phyloP scores from a whole-genome alignment of 2,113 vertebrate species.

The Clarias macrocephalus region DNA sequence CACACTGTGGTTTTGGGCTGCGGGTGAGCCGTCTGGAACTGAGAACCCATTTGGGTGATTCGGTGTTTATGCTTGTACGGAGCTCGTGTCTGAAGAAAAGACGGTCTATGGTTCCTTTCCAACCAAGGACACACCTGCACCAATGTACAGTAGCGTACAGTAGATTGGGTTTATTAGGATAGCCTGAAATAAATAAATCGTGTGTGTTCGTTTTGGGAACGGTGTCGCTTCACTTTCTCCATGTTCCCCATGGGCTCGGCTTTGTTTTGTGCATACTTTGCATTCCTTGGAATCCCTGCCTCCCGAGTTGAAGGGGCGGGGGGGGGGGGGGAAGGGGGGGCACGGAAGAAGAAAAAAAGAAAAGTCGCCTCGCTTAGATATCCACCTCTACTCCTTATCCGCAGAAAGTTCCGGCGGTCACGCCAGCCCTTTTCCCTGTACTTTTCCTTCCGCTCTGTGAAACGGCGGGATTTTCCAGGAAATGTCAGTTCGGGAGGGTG shows the following conservation, averaged over 20 bases:
- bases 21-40: conserved; percentile 43
- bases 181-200: not conserved
- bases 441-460: conserved; percentile 76
- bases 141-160: not conserved
- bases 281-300: conserved; percentile 64
- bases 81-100: conserved; percentile 12
- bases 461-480: conserved; percentile 79
- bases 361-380: conserved; percentile 60
- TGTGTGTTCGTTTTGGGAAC: not conserved
- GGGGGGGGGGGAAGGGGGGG: not conserved
- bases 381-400: conserved; percentile 67
- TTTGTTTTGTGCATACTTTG: conserved; percentile 63
- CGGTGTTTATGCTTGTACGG: conserved; percentile 34
- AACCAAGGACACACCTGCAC: not conserved
- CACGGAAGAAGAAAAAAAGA: no score
- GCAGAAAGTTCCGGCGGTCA: conserved; percentile 60
- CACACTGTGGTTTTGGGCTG: conserved; percentile 52
- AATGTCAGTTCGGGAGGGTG: conserved; percentile 74
- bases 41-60: conserved; percentile 48
- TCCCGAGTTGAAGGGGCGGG: conserved; percentile 41
- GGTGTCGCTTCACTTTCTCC: conserved; percentile 7
- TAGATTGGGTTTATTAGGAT: not conserved
- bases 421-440: conserved; percentile 67
- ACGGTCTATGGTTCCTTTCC: not conserved
- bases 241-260: conserved; percentile 33